Evolutionary conservation across 1,140 invertebrate genomes (phyloP), one percentile per base, ranked within the genome.

Genomic region (Solenopsis fugax): DNA sequence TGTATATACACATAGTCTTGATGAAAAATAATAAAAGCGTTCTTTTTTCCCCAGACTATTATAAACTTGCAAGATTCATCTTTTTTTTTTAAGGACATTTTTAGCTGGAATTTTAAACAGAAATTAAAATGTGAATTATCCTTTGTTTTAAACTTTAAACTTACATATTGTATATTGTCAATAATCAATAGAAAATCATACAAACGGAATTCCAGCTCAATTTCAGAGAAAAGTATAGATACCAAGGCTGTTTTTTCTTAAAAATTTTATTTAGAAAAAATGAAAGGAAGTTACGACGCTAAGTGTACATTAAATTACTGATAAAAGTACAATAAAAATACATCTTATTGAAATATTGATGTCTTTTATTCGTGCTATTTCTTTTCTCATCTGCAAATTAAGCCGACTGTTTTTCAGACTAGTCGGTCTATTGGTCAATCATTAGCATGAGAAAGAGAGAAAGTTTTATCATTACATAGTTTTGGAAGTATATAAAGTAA

Each of bases 401-500:
- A 77, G 65, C 21, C 56, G 18, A 64, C 41, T 62, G 3, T 73
- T 3, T 75, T 6, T 5, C 37, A 37, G 52, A 21, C 37, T n/a
- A 52, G 45, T 64, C 76, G 48, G 45, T 52, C 16, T 78, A 48
- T 64, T 64, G 58, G 41, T 78, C 75, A 13, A 78, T 16, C 41
- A 78, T 78, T 78, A 65, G 60, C 41, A 29, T 37, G 12, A 50
- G 58, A 73, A 10, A 65, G 45, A 64, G 24, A 62, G 24, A 77
- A 13, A 67, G 65, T 65, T 69, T 77, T 65, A 65, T n/a, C 58
- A 62, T n/a, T 50, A 45, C 60, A 65, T 65, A 78, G 29, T 78
- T 78, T 78, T 52, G 45, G 76, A 78, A 78, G 56, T 78, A 78
- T 78, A 76, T 58, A 76, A 76, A 50, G 65, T 69, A 69, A 65